Base-by-base conservation (phyloP, 2,113 vertebrate species). In the Meles meles region DNA sequence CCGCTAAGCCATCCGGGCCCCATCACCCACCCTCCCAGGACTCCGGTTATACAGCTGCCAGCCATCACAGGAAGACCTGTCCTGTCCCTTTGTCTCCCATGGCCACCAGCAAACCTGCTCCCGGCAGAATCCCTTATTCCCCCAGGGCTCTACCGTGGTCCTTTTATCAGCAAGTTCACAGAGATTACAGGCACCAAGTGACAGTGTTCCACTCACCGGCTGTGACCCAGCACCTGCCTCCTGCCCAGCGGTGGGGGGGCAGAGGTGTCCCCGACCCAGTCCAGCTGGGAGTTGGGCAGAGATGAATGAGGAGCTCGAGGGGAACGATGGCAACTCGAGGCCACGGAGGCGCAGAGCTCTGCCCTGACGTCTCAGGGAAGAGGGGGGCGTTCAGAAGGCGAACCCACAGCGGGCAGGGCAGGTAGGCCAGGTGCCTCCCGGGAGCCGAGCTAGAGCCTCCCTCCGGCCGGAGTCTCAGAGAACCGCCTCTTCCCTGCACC, bases 41-140 rank as follows among this genome's bases (percentile, higher is more conserved):
- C 12, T 52, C 34, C 0, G 0, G 21, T 37, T 25, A 37, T 21
- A 81, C 7, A 1, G 79, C 21, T 2, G 7, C 13, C 49, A 14
- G 37, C 34, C 13, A 27, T 14, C 79, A 37, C 79, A 57, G 34
- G 34, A 34, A 37, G 79, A 25, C 34, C 21, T 17, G 12, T 7
- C 52, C 52, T 13, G 5, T 15, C 13, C n/a, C 76, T 80, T 52
- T 27, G 55, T 11, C 49, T 55, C 49, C 49, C 34, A 2, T 2
- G 6, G 34, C 49, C 79, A 14, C 79, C 34, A 37, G 52, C 79
- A 23, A 25, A 25, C 21, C 6, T 23, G 79, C n/a, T 27, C 49
- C 49, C 4, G 5, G 49, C 34, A 0, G 4, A 17, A 52, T 52
- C 49, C 79, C 21, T n/a, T 37, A 37, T 37, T 81, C 34, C 79